phyloP scores from a whole-genome alignment of 2,797 vertebrate genomes.

The Brachyalestes nurse region DNA sequence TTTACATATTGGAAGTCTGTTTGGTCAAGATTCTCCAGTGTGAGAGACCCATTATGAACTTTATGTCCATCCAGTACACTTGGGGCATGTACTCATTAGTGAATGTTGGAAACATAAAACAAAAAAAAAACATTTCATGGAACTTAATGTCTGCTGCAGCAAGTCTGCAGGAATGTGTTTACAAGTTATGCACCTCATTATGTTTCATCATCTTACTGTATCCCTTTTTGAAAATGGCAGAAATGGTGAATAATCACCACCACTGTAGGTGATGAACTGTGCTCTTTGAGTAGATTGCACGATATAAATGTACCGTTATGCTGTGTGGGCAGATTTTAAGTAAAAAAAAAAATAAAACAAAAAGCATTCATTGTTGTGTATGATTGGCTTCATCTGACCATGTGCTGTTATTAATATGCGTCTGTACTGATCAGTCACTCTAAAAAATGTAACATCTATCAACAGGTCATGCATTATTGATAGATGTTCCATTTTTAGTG shows the following conservation, averaged over 20 bases:
- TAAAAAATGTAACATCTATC: not conserved
- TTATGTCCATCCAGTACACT: slow-evolving; percentile 7
- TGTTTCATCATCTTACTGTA: slow-evolving; percentile 9
- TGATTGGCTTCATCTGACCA: slow-evolving; percentile 14
- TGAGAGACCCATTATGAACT: not conserved
- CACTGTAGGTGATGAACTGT: not conserved
- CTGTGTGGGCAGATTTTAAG: slow-evolving; percentile 20
- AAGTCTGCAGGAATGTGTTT: slow-evolving; percentile 22
- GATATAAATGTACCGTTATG: slow-evolving; percentile 17
- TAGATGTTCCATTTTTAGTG: too few relatives aligned
- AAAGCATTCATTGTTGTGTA: not conserved
- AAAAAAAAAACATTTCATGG: not conserved
- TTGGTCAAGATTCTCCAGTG: not conserved
- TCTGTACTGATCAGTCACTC: not conserved
- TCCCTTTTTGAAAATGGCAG: not conserved
- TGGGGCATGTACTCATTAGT: slow-evolving; percentile 3
- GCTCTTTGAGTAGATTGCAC: slow-evolving; percentile 13
- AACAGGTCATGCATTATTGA: too few relatives aligned
- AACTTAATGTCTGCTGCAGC: slow-evolving; percentile 6
- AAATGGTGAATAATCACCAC: slow-evolving; percentile 6
- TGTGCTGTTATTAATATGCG: not conserved
- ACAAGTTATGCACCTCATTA: slow-evolving; percentile 2
- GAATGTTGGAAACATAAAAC: slow-evolving; percentile 10
- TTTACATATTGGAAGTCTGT: not conserved
- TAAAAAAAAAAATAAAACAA: slow-evolving; percentile 4